A percentile compares a stretch with the other conserved stretches of the same genome.
Evolutionary conservation across 1,140 invertebrate genomes (phyloP).

Genomic region (Zelostemma sp.): DNA sequence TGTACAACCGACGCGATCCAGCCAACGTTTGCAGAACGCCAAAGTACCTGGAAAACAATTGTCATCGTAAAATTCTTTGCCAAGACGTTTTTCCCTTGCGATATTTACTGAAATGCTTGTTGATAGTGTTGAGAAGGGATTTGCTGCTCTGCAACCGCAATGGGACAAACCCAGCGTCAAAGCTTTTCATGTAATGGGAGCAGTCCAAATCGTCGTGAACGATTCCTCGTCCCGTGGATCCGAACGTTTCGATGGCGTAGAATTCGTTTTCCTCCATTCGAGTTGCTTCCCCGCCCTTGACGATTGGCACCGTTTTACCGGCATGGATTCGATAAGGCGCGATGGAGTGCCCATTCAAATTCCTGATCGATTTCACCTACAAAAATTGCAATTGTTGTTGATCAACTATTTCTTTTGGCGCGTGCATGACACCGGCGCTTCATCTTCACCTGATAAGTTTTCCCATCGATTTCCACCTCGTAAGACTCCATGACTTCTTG

Average conservation of each 20-base stretch:
- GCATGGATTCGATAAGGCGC: slow-evolving; percentile 98
- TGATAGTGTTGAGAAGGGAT: slow-evolving; percentile 93
- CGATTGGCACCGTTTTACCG: slow-evolving; percentile 99
- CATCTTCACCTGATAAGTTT: slow-evolving; percentile 82
- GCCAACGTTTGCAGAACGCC: slow-evolving; percentile 98
- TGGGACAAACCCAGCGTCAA: slow-evolving; percentile 93
- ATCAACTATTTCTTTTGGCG: not conserved
- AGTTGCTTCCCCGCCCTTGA: slow-evolving; percentile 97
- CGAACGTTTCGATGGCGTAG: slow-evolving; percentile 99
- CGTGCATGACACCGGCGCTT: too few relatives aligned
- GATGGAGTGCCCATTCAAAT: slow-evolving; percentile 98
- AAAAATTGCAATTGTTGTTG: slow-evolving; percentile 8
- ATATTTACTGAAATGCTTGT: slow-evolving; percentile 89
- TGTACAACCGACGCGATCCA: slow-evolving; percentile 95
- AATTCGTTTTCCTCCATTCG: slow-evolving; percentile 99
- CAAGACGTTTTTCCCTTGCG: not conserved
- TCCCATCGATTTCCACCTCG: slow-evolving; percentile 98
- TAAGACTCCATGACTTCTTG: slow-evolving; percentile 99
- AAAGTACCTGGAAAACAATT: slow-evolving; percentile 78
- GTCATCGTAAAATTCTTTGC: not conserved
- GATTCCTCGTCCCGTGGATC: slow-evolving; percentile 95
- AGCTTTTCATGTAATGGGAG: slow-evolving; percentile 99
- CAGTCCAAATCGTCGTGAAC: slow-evolving; percentile 99
- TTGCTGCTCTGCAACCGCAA: slow-evolving; percentile 93
- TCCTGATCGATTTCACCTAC: slow-evolving; percentile 94